Evolutionary conservation across 2,888 invertebrate genomes (phyloP), one percentile per base, ranked within the genome.

Genomic region (Chalcis sispes): DNA sequence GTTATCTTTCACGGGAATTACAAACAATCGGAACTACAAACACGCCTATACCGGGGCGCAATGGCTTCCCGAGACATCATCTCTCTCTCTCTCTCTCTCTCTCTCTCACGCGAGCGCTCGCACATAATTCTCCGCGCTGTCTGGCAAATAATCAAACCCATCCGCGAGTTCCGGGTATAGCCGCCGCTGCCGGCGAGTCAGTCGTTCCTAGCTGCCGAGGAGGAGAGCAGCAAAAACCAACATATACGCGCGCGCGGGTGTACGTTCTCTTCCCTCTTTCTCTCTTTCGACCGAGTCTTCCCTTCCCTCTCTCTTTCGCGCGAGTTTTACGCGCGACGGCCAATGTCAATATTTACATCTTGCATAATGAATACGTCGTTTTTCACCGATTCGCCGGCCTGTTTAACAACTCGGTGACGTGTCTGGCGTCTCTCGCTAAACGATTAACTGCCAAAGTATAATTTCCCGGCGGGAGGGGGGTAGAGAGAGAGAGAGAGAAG

Each of bases 91-190:
- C 27, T 2, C 27, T 54, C 54, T 27, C 25, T 59, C 48, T 20
- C 42, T 36, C 36, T 48, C 5, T n/a, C n/a, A n/a, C n/a, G n/a
- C n/a, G n/a, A n/a, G n/a, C 15, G 4, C 29, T 18, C 46, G 29
- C 7, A 8, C 36, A 58, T 50, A 72, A 52, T 54, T 58, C 20
- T 25, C 23, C 32, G 29, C 32, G 48, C 25, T 25, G 58, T 36
- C 50, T 72, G 72, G 72, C 72, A 72, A 66, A 72, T 42, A 66
- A 72, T 72, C 72, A 72, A 72, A 58, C 40, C 36, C 50, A 54
- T 72, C 25, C 58, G 52, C 32, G 13, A n/a, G 13, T 42, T 40
- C n/a, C n/a, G 15, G 8, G 42, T 29, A 10, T 3, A n/a, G 7
- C 36, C n/a, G n/a, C n/a, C n/a, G n/a, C n/a, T n/a, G n/a, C n/a